Percentiles rank a stretch among this genome's conserved stretches.
These are phyloP conservation scores for Cepaea nemoralis DNA, from an alignment of 1,140 invertebrate genomes.

Conservation along the genomic window DNA sequence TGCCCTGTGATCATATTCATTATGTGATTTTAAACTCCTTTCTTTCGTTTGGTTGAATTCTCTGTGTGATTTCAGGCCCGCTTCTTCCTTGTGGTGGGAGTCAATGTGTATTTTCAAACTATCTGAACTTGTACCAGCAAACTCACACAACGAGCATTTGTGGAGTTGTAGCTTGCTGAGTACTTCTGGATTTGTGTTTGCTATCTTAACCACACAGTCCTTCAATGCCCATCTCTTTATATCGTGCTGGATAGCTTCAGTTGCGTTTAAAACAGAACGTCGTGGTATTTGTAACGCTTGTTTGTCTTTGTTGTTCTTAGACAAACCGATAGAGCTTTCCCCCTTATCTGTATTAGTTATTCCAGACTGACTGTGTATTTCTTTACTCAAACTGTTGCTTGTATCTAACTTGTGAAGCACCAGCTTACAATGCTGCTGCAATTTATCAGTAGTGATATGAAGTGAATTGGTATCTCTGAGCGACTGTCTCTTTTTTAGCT, in stretches of 20 bases:
- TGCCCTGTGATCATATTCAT: too few relatives aligned
- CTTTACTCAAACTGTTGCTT: too few relatives aligned
- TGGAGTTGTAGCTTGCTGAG: background rate
- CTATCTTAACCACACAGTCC: background rate
- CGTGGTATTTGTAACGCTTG: background rate
- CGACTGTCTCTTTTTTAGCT: background rate
- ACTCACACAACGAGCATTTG: background rate
- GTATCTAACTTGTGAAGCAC: too few relatives aligned
- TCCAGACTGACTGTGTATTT: too few relatives aligned
- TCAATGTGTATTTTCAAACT: background rate
- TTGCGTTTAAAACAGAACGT: background rate
- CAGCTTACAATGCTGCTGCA: too few relatives aligned
- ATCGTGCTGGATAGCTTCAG: background rate
- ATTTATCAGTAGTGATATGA: too few relatives aligned
- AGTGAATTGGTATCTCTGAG: too few relatives aligned
- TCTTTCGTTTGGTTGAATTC: too few relatives aligned
- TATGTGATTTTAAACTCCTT: too few relatives aligned
- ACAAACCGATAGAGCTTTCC: background rate
- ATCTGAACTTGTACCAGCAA: background rate
- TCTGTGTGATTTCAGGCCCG: too few relatives aligned
- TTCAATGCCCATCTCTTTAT: background rate
- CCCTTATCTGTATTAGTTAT: background rate
- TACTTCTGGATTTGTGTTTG: background rate
- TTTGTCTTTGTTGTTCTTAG: background rate
- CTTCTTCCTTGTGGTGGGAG: background rate